Conservation (phyloP, 2,888 invertebrate genomes). For the Eilema sororculum region DNA sequence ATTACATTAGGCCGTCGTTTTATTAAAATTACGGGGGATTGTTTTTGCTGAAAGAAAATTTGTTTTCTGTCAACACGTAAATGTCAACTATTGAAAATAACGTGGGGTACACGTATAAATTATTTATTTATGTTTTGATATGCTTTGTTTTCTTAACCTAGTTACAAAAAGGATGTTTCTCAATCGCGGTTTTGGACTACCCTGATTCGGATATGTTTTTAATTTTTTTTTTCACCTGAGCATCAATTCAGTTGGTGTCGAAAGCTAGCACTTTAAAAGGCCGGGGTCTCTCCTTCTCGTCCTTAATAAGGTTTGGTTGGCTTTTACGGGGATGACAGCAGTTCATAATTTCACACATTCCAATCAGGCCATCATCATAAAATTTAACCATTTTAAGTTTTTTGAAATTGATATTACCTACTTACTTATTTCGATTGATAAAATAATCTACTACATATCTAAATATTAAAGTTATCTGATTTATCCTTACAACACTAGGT, state of each 20-base stretch:
- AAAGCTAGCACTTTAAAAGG: background rate
- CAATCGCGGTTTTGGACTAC: background rate
- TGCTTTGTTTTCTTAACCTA: background rate
- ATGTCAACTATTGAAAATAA: constrained; percentile 17
- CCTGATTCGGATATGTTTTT: background rate
- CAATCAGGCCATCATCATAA: no score
- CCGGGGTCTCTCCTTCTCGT: background rate
- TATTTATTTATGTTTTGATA: constrained; percentile 3
- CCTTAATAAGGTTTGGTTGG: background rate
- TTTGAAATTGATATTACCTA: no score
- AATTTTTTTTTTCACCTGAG: background rate
- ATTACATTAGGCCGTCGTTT: constrained; percentile 17
- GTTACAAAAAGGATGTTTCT: background rate
- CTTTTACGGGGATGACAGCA: background rate
- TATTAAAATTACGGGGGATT: constrained; percentile 10
- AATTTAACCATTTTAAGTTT: no score
- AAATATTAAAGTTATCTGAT: no score
- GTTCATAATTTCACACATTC: no score
- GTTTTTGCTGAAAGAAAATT: constrained; percentile 20
- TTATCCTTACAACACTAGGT: no score
- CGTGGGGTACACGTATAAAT: background rate
- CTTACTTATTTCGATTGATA: no score
- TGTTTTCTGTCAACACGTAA: constrained; percentile 32
- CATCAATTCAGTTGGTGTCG: background rate
- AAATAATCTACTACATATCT: no score